Base-by-base conservation (phyloP, 2,888 invertebrate genomes). In the Antitype chi region DNA sequence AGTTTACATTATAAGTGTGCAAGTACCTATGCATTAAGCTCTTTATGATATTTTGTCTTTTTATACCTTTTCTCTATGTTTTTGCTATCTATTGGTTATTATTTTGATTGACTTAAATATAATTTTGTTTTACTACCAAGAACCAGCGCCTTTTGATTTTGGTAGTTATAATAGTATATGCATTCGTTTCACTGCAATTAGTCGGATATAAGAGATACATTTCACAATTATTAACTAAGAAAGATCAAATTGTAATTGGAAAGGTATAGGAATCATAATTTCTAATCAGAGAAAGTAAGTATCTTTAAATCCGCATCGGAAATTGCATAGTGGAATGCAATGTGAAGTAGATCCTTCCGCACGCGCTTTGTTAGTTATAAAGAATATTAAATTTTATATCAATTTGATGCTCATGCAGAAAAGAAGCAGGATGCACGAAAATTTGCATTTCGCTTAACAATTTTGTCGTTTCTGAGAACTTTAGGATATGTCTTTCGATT, bases 141-240 rank as follows among this genome's bases (percentile, higher is more conserved):
- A 32, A 32, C 4, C 38, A 38, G 38, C 5, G 38, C 38, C 38
- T 38, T 38, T 38, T 38, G 38, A 38, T 5, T 38, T 38, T 38
- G 38, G 38, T 6, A 38, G 38, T 38, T 38, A 38, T 5, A 38
- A 38, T 38, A 38, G 6, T 23, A 52, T 15, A 2, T 15, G 15
- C 9, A 32, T 49, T 52, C 5, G 23, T 25, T 23, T 55, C 11
- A 0, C 13, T 28, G n/a, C 9, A 47, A 32, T 32, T 5, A 20
- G n/a, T 13, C 0, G 3, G n/a, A 47, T 8, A 20, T n/a, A n/a
- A 3, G 1, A 49, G 43, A 1, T 0, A 25, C 0, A 17, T 13
- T 4, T 17, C 13, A 25, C 1, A 17, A 57, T 52, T 25, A 52
- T 63, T 2, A 0, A 64, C 7, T 23, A 23, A 3, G 3, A 17